Base-by-base conservation (phyloP, 2,113 vertebrate genomes). In the Mola mola region DNA sequence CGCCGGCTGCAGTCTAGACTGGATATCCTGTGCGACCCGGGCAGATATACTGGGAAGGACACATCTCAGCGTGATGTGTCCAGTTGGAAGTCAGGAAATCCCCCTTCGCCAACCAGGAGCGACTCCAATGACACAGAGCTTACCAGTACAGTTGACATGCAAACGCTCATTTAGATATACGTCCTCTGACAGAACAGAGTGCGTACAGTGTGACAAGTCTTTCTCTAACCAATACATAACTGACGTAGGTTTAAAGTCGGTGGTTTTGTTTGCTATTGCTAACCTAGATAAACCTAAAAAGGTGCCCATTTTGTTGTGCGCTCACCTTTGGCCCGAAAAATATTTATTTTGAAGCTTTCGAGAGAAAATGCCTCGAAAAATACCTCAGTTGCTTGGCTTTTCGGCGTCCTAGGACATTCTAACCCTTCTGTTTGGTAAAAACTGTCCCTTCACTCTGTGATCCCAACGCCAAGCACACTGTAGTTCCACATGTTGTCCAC, bases 301-400 rank as follows among this genome's bases (percentile, higher is more conserved):
- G 3, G 19, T 43, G 33, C 11, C 21, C 15, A 3, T 13, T 12
- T 13, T n/a, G 12, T 41, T 31, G 17, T 36, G 29, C 7, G 46
- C 87, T 86, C 63, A 88, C 87, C 85, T 88, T 74, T 12, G 11
- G 19, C 13, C 21, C 12, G 7, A 50, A 11, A 20, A 20, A 51
- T 46, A 37, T 21, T 49, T 51, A 37, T 34, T 52, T 56, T n/a
- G 36, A 48, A 24, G 61, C 41, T 13, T 33, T 8, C 40, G 6
- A 8, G 3, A 9, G 22, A 42, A 66, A 56, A 6, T 0, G 8
- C 10, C 36, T 41, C 24, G 15, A 40, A 12, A 53, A 66, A 20
- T 40, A 5, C 36, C 8, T 43, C 26, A 1, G 4, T 34, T 15
- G 19, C 2, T 26, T 59, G 2, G 15, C 16, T 43, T 66, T 13